Conservation (phyloP, 2,888 invertebrate genomes). For the Julus scandinavius region DNA sequence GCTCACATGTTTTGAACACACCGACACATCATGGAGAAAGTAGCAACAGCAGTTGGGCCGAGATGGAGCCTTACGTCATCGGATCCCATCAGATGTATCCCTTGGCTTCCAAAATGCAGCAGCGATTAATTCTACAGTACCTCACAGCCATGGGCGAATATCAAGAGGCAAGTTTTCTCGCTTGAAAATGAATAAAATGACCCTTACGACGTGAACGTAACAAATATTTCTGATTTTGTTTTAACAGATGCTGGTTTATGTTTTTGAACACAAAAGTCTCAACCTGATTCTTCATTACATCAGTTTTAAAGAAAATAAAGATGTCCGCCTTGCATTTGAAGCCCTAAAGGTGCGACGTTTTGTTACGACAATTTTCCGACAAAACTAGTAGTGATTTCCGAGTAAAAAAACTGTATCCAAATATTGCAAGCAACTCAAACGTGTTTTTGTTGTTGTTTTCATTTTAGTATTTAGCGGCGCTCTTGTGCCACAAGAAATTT, state of each 20-base stretch:
- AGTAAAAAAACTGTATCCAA: background rate
- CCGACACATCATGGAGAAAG: slow-evolving; percentile 63
- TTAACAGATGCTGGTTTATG: slow-evolving; percentile 84
- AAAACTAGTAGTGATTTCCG: background rate
- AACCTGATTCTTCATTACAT: slow-evolving; percentile 90
- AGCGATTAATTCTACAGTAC: slow-evolving; percentile 92
- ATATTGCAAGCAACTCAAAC: background rate
- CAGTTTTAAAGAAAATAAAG: slow-evolving; percentile 85
- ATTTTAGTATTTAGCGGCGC: slow-evolving; percentile 84
- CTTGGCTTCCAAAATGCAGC: slow-evolving; percentile 86
- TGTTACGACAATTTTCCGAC: background rate
- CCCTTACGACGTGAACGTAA: background rate
- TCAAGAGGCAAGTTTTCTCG: slow-evolving; percentile 77
- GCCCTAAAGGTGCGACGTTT: slow-evolving; percentile 75
- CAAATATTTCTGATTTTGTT: slow-evolving; percentile 48
- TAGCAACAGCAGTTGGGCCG: slow-evolving; percentile 91
- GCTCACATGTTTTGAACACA: slow-evolving; percentile 11
- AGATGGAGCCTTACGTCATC: slow-evolving; percentile 88
- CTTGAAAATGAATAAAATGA: background rate
- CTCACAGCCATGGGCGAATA: slow-evolving; percentile 98
- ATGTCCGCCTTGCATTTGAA: slow-evolving; percentile 94
- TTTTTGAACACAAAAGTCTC: slow-evolving; percentile 92
- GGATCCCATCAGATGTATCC: slow-evolving; percentile 92
- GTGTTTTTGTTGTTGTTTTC: slow-evolving; percentile 53
- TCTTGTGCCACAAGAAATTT: slow-evolving; percentile 98